These are phyloP conservation scores for Marronus borbonicus DNA, from an alignment of 2,888 invertebrate species.

Conservation along the genomic window DNA sequence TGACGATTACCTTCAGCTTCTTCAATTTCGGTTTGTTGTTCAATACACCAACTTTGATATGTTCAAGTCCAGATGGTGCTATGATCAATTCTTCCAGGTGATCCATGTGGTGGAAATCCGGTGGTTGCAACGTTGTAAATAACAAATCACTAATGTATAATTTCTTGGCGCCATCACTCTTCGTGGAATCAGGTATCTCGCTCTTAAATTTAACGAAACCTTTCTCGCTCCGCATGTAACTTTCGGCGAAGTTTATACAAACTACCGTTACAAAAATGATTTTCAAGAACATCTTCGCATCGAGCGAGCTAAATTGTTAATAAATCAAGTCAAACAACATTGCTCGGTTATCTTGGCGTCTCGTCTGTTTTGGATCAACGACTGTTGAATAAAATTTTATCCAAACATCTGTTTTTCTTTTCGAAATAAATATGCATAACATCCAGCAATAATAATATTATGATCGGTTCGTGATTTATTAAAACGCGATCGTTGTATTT, in stretches of 20 bases:
- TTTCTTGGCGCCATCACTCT: neutral
- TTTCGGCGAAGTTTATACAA: neutral
- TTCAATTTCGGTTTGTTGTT: conserved; percentile 27
- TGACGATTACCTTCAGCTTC: conserved; percentile 14
- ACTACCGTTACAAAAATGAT: neutral
- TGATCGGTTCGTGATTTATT: no score
- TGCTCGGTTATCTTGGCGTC: conserved; percentile 11
- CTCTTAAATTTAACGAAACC: conserved; percentile 22
- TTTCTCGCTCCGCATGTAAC: conserved; percentile 17
- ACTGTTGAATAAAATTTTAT: conserved; percentile 16
- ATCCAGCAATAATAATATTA: neutral
- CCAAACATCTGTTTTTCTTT: conserved; percentile 24
- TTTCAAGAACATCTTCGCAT: conserved; percentile 14
- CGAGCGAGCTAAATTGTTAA: neutral
- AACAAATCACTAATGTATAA: conserved; percentile 32
- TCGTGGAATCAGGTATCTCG: neutral
- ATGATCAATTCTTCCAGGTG: conserved; percentile 31
- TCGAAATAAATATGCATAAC: neutral
- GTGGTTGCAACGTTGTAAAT: conserved; percentile 10
- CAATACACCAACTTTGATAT: conserved; percentile 26
- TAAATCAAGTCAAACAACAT: neutral
- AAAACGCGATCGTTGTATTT: no score
- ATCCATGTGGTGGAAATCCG: conserved; percentile 9
- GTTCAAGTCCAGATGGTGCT: conserved; percentile 5
- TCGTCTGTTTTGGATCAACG: conserved; percentile 23